Conservation (phyloP, 2,797 vertebrate genomes). For the Florisuga fusca region DNA sequence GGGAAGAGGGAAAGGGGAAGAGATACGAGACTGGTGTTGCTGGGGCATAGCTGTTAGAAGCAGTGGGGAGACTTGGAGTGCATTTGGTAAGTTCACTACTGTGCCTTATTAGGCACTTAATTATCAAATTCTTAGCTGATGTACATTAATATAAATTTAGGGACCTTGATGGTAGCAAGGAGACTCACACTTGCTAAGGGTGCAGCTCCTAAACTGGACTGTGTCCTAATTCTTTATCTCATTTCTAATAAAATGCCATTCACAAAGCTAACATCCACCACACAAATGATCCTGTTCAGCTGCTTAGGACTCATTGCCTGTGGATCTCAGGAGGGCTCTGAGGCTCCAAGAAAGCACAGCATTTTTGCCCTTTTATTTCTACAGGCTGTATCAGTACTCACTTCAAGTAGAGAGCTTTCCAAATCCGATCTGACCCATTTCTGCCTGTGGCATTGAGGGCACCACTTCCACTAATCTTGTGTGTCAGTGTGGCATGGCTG, state of each 20-base stretch:
- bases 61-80: background rate
- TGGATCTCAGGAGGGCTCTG: background rate
- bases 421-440: conserved; percentile 48
- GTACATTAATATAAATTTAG: background rate
- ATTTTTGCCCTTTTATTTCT: conserved; percentile 31
- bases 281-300: background rate
- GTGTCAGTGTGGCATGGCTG: background rate
- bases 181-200: background rate
- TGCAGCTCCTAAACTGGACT: background rate
- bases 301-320: background rate
- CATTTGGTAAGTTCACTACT: background rate
- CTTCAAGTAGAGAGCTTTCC: conserved; percentile 22
- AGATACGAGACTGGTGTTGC: background rate
- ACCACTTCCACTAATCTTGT: conserved; percentile 22
- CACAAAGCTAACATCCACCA: background rate
- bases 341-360: background rate
- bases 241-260: conserved; percentile 4
- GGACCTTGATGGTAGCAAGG: background rate
- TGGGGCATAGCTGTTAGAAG: background rate
- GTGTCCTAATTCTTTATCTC: background rate
- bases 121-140: background rate
- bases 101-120: background rate
- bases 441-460: conserved; percentile 3
- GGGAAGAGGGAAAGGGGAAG: background rate
- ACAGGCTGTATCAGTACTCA: background rate